Evolutionary conservation across 2,888 invertebrate genomes (phyloP), one percentile per base, ranked within the genome.

Genomic region (Dynastes tityus): DNA sequence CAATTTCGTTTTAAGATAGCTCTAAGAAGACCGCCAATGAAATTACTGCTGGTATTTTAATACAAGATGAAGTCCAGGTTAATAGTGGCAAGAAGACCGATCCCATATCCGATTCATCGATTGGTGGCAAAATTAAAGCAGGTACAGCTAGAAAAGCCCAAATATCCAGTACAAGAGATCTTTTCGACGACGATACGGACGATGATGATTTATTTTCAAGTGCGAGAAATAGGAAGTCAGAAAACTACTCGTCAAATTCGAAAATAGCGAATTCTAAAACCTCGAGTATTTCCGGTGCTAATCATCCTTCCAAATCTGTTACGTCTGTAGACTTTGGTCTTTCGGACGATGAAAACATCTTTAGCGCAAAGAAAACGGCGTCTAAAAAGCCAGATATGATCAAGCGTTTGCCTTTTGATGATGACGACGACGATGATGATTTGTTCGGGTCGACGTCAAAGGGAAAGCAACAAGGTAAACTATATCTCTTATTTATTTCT

Each of bases 351-450:
- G 82, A 82, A 65, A 82, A 82, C 61, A 81, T 83, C 16, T 83
- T 83, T 76, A 82, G 82, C 74, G 63, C 79, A 55, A 16, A 22
- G 13, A 81, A 81, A 29, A 82, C 82, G 51, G 67, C 80, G 29
- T 80, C 81, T 4, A 80, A 80, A 27, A 80, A 80, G 58, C 73
- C 81, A 9, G 78, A 63, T 40, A 76, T 80, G 37, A 63, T 79
- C 9, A 85, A 83, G 40, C 84, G 83, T 77, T 83, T 84, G 6
- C 80, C 86, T 11, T 86, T 86, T 67, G 85, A 85, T 75, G 85
- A 85, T 70, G 55, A 22, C 16, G 83, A 83, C 13, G 84, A 85
- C 75, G 86, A 86, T 51, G 87, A 86, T n/a, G 70, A 70, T 70
- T 32, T 70, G 37, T 53, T 70, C 9, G 70, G 53, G 32, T 53